Conservation (phyloP, 37 sponge, comb jelly and placozoan species). For the Axinella damicornis region DNA sequence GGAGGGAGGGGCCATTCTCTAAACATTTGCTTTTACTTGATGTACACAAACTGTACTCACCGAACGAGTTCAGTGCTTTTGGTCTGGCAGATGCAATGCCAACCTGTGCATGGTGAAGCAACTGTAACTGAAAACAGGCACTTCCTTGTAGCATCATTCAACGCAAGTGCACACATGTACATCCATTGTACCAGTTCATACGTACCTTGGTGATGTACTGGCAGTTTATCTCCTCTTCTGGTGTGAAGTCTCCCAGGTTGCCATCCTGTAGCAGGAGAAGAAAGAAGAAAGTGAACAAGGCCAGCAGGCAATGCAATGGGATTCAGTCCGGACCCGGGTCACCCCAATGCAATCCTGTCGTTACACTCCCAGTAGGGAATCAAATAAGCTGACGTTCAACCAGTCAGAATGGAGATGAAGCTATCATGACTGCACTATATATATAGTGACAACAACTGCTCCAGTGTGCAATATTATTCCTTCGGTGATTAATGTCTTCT, state of each 20-base stretch:
- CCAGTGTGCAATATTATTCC: too few species aligned
- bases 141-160: too few species aligned
- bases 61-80: slow-evolving; percentile 58
- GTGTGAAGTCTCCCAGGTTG: slow-evolving; percentile 19
- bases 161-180: too few species aligned
- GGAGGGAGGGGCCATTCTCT: not conserved
- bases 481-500: too few species aligned
- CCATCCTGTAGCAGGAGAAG: not conserved
- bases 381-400: too few species aligned
- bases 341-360: too few species aligned
- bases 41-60: slow-evolving; percentile 28
- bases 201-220: slow-evolving; percentile 80
- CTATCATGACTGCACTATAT: too few species aligned
- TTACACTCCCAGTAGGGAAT: too few species aligned
- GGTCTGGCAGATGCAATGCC: slow-evolving; percentile 53
- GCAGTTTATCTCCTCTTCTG: slow-evolving; percentile 55
- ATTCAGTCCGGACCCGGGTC: too few species aligned
- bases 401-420: too few species aligned
- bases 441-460: too few species aligned
- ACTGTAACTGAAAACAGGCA: not conserved
- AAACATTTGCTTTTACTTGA: not conserved
- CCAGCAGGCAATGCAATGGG: too few species aligned
- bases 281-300: not conserved
- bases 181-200: not conserved
- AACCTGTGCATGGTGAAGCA: slow-evolving; percentile 10